phyloP scores from a whole-genome alignment of 2,797 vertebrate genomes.

The Anomalospiza imberbis region DNA sequence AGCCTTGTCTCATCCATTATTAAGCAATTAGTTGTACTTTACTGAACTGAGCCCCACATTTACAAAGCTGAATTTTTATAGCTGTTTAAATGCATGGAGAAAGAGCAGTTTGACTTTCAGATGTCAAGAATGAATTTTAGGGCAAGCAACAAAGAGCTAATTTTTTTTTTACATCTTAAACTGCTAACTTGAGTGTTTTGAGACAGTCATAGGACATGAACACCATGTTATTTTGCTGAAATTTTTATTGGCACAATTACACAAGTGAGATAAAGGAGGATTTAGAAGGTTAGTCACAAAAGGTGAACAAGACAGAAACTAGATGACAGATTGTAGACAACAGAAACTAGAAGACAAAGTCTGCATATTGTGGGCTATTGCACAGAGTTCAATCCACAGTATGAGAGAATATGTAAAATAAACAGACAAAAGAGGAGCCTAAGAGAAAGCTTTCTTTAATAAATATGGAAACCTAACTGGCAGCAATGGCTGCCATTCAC shows the following conservation, averaged over 20 bases:
- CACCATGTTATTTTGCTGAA: neutral
- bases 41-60: neutral
- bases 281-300: slow-evolving; percentile 33
- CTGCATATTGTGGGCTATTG: neutral
- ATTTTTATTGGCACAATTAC: slow-evolving; percentile 18
- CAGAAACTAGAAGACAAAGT: neutral
- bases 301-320: slow-evolving; percentile 15
- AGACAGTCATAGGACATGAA: neutral
- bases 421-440: neutral
- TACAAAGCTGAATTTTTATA: neutral
- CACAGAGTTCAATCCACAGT: neutral
- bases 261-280: neutral
- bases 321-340: neutral
- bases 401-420: neutral
- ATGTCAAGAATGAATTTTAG: neutral
- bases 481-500: neutral
- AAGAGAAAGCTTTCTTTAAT: neutral
- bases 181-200: neutral
- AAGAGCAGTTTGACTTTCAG: neutral
- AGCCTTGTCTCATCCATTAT: neutral
- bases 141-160: neutral
- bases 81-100: neutral
- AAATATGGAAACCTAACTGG: neutral
- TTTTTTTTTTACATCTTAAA: neutral
- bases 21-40: neutral